These are phyloP conservation scores for Bibio marci DNA, from an alignment of 2,888 invertebrate genomes.

Conservation along the genomic window DNA sequence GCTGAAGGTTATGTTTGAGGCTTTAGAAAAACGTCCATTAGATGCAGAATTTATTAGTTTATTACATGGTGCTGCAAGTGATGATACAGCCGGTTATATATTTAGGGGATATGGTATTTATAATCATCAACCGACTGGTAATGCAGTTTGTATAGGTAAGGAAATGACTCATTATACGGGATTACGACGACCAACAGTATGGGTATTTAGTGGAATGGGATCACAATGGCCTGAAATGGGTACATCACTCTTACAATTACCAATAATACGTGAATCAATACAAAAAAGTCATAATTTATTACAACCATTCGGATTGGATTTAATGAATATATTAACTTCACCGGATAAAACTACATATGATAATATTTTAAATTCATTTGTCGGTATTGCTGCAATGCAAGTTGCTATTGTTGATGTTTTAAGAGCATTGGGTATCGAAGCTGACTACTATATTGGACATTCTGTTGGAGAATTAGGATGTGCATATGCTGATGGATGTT, in stretches of 20 bases:
- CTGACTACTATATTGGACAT: constrained; percentile 70
- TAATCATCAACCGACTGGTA: constrained; percentile 13
- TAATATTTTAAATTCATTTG: constrained; percentile 50
- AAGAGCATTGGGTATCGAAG: constrained; percentile 37
- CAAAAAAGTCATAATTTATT: constrained; percentile 38
- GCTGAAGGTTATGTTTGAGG: constrained; percentile 44
- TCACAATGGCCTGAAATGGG: constrained; percentile 82
- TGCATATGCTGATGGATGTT: constrained; percentile 84
- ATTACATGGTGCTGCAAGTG: constrained; percentile 39
- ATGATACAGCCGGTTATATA: constrained; percentile 44
- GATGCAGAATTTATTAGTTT: constrained; percentile 44
- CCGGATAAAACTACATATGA: constrained; percentile 41
- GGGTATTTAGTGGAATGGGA: constrained; percentile 84
- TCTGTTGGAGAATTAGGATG: constrained; percentile 91
- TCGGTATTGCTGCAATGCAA: constrained; percentile 55
- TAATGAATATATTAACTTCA: constrained; percentile 44
- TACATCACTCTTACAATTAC: constrained; percentile 51
- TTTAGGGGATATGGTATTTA: constrained; percentile 57
- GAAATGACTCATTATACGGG: constrained; percentile 43
- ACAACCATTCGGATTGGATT: constrained; percentile 40
- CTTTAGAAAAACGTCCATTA: constrained; percentile 39
- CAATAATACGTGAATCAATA: constrained; percentile 57
- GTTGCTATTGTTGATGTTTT: constrained; percentile 47
- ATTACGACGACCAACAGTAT: constrained; percentile 58
- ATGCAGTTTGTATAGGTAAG: constrained; percentile 25